Percentiles rank a stretch among this genome's conserved stretches.
Evolutionary conservation across 2,797 vertebrate species (phyloP).

Genomic region (Cichlasoma orientale): DNA sequence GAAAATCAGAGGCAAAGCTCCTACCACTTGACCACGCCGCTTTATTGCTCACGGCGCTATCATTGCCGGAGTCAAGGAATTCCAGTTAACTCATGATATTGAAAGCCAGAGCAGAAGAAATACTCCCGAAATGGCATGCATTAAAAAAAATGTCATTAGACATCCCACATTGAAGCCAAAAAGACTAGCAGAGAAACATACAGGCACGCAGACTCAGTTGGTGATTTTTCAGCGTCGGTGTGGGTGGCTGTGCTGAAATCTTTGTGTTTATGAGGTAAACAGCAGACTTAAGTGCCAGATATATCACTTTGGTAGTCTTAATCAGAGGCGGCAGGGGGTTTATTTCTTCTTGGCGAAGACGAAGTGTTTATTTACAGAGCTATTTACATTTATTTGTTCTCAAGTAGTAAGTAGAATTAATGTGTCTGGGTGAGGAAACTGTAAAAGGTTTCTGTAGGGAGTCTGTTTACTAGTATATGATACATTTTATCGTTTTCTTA

Average conservation of each 20-base stretch:
- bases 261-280: conserved; percentile 77
- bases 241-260: conserved; percentile 68
- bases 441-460: conserved; percentile 59
- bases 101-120: conserved; percentile 27
- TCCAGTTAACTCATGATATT: conserved; percentile 22
- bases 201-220: conserved; percentile 25
- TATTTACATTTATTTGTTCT: conserved; percentile 78
- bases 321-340: conserved; percentile 72
- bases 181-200: conserved; percentile 34
- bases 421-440: conserved; percentile 72
- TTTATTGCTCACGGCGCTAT: conserved; percentile 26
- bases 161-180: conserved; percentile 27
- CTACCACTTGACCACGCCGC: conserved; percentile 27
- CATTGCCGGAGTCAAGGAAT: conserved; percentile 17
- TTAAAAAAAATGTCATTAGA: conserved; percentile 29
- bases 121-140: conserved; percentile 13
- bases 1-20: conserved; percentile 33
- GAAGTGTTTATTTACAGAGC: conserved; percentile 77
- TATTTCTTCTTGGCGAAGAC: conserved; percentile 72
- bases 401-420: conserved; percentile 72
- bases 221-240: conserved; percentile 62
- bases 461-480: conserved; percentile 34
- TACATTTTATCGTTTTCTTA: conserved; percentile 21
- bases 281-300: conserved; percentile 76
- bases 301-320: conserved; percentile 78